Evolutionary conservation across 2,113 vertebrate genomes (phyloP), one percentile per base, ranked within the genome.

Genomic region (Hemibagrus wyckioides): DNA sequence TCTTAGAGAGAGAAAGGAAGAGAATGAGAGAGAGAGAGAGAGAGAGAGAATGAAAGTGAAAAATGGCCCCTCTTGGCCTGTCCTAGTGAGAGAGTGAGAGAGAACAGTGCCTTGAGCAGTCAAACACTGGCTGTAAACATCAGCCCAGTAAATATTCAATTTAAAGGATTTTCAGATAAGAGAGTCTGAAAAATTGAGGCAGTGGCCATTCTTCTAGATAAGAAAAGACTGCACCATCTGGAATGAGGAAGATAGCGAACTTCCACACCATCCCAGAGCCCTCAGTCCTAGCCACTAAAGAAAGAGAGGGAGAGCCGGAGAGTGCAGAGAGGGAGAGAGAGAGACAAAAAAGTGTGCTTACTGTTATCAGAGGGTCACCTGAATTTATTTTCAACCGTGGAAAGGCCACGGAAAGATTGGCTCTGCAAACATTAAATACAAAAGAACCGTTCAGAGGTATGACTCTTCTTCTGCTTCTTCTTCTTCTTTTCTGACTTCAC

Each of bases 71-170:
- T 91, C 92, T 92, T 89, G 91, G 92, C 88, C 90, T 90, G 89
- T 91, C 88, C 89, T 88, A 63, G 90, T 89, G 90, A 92, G 91
- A 91, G 87, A 91, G 90, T 94, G 92, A 75, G 56, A 75, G 56
- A 76, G 92, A 93, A 94, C 90, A 92, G 92, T 82, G 90, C 93
- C 92, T 94, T 93, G 89, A 92, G 90, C 93, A 87, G 90, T 91
- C 91, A 89, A 93, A 93, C 93, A 92, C 91, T 85, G 90, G 87
- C 93, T 91, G 93, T 95, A 94, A 95, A 95, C 94, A 95, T 90
- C 94, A 94, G 92, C 92, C 93, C 92, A 93, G 94, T 95, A 96
- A 96, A 96, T 95, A 95, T 95, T 96, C 94, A 95, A 95, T 96
- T 95, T 95, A 95, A 95, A 94, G 94, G 94, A 95, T 95, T 94